These are phyloP conservation scores for Montifringilla adamsi DNA, from an alignment of 2,113 vertebrate species.

Conservation along the genomic window DNA sequence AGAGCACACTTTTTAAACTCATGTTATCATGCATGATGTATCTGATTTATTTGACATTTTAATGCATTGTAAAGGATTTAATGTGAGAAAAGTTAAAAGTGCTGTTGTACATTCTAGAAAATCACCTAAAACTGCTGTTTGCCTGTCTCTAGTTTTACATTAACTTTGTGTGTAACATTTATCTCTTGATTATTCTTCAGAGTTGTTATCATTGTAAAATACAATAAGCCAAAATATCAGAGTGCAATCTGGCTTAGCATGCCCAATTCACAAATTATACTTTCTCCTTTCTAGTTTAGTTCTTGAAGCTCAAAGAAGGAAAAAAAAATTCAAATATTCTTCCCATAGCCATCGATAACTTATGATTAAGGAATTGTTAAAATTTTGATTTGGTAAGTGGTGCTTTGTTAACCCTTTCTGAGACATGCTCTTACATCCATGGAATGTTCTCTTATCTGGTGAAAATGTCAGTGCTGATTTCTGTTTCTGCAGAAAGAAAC, in stretches of 20 bases:
- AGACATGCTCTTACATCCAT: not conserved
- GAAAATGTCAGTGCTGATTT: not conserved
- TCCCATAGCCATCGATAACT: not conserved
- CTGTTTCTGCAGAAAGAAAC: not conserved
- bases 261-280: not conserved
- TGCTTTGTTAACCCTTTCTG: not conserved
- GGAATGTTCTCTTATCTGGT: not conserved
- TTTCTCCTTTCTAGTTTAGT: not conserved
- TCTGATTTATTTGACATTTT: not conserved
- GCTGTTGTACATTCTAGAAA: not conserved
- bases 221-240: not conserved
- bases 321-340: not conserved
- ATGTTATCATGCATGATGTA: not conserved
- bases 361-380: not conserved
- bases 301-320: not conserved
- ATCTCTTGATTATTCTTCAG: not conserved
- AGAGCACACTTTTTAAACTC: not conserved
- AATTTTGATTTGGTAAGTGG: accelerated
- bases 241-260: not conserved
- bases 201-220: not conserved
- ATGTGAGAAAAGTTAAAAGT: not conserved
- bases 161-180: not conserved
- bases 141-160: not conserved
- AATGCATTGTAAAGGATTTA: not conserved
- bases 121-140: not conserved